Evolutionary conservation across 2,888 invertebrate genomes (phyloP).

Genomic region (Erebia palarica): DNA sequence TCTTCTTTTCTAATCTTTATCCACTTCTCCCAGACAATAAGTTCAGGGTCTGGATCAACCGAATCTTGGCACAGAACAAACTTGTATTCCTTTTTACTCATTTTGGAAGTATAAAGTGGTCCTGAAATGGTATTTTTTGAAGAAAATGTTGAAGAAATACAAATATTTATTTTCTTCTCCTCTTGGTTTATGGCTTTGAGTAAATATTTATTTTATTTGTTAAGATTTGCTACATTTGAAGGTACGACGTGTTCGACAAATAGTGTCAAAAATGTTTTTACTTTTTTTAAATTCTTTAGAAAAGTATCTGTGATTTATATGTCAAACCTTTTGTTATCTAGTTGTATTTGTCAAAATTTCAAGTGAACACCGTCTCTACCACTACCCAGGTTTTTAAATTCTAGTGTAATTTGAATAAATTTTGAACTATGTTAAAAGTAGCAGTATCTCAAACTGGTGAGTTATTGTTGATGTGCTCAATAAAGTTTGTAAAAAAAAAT

Average conservation of each 20-base stretch:
- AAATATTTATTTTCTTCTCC: too few relatives aligned
- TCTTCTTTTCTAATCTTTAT: constrained; percentile 65
- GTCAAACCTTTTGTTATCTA: too few relatives aligned
- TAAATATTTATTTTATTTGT: too few relatives aligned
- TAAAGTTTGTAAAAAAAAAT: neutral
- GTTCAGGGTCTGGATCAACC: constrained; percentile 57
- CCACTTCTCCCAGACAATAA: constrained; percentile 72
- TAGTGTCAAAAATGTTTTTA: neutral
- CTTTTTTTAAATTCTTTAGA: too few relatives aligned
- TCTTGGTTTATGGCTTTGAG: too few relatives aligned
- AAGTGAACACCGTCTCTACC: neutral
- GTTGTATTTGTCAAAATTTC: too few relatives aligned
- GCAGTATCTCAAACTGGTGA: constrained; percentile 44
- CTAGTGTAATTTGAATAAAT: constrained; percentile 5
- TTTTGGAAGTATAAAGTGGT: neutral
- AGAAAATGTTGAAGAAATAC: neutral
- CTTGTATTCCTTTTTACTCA: constrained; percentile 14
- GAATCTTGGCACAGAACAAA: constrained; percentile 39
- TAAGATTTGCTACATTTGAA: neutral
- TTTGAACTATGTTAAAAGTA: constrained; percentile 38
- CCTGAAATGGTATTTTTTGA: neutral
- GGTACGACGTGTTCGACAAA: too few relatives aligned
- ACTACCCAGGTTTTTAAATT: constrained; percentile 13
- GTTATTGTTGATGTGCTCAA: neutral
- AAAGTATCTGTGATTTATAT: too few relatives aligned